A percentile compares a stretch with the other conserved stretches of the same genome.
Evolutionary conservation across 1,140 invertebrate species (phyloP).

Genomic region (Pachypeltis micranthus): DNA sequence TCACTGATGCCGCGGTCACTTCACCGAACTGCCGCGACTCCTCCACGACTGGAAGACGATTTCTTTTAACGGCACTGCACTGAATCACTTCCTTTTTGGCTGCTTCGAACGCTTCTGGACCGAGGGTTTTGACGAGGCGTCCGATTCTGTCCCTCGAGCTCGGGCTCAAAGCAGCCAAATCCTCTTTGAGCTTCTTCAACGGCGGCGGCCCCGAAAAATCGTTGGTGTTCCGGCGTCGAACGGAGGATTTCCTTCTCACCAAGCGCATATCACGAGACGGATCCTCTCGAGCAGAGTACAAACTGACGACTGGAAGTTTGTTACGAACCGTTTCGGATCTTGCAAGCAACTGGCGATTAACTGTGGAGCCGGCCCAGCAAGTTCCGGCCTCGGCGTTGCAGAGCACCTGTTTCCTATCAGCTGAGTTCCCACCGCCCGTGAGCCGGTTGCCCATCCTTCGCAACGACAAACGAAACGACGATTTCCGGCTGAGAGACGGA

Average conservation of each 20-base stretch:
- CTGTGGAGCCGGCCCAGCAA: too few relatives aligned
- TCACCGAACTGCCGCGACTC: background rate
- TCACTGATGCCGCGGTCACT: background rate
- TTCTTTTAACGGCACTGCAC: background rate
- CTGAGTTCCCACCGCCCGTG: conserved; percentile 28
- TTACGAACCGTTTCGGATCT: background rate
- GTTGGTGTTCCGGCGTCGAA: too few relatives aligned
- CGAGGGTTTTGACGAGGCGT: conserved; percentile 16
- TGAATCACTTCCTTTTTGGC: background rate
- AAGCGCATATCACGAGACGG: conserved; percentile 32
- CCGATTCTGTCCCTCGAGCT: conserved; percentile 5
- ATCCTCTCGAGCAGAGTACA: conserved; percentile 17
- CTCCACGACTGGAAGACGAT: background rate
- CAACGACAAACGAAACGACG: conserved; percentile 48
- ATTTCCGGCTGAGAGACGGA: conserved; percentile 25
- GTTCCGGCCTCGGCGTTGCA: background rate
- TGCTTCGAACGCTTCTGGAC: conserved; percentile 16
- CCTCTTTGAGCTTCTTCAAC: conserved; percentile 24
- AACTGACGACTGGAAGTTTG: conserved; percentile 28
- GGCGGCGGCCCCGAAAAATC: conserved; percentile 29
- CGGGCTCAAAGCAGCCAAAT: conserved; percentile 8
- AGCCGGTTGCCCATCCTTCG: conserved; percentile 41
- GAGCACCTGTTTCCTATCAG: conserved; percentile 21
- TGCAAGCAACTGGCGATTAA: conserved; percentile 3
- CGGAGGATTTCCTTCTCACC: conserved; percentile 26